These are phyloP conservation scores for Babylonia areolata DNA, from an alignment of 1,140 invertebrate species.

Conservation along the genomic window DNA sequence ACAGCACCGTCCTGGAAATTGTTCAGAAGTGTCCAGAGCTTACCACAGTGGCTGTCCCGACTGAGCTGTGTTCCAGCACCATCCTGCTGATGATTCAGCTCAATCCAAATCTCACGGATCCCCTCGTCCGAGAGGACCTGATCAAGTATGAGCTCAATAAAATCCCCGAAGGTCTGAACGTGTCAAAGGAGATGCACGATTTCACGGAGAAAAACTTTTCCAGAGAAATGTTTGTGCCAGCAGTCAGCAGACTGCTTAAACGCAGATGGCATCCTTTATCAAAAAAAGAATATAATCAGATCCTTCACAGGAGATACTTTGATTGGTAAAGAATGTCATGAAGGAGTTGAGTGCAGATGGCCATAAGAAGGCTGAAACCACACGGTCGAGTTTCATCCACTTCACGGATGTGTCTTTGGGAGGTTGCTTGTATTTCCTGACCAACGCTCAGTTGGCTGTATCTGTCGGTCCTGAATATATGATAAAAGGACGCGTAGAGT, in stretches of 20 bases:
- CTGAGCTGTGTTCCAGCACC: neutral
- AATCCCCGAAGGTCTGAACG: neutral
- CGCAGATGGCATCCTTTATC: neutral
- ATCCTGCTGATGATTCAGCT: conserved; percentile 20
- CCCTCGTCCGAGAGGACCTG: neutral
- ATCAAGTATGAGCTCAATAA: neutral
- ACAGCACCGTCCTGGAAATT: neutral
- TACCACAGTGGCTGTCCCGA: neutral
- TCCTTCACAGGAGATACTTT: conserved; percentile 3
- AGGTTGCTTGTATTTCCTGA: too few relatives aligned
- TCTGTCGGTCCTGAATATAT: too few relatives aligned
- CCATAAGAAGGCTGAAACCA: too few relatives aligned
- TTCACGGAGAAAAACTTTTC: conserved; percentile 13
- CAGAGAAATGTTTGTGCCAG: neutral
- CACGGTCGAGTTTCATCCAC: too few relatives aligned
- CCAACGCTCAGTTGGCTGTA: too few relatives aligned
- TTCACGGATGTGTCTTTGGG: too few relatives aligned
- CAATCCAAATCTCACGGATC: conserved; percentile 9
- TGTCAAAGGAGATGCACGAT: neutral
- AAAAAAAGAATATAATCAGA: neutral
- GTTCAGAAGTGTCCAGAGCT: conserved; percentile 19
- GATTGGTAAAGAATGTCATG: neutral
- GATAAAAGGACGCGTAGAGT: too few relatives aligned
- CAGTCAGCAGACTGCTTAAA: neutral
- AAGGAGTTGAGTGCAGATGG: too few relatives aligned